Evolutionary conservation across 23 tunicate species (phyloP).

Genomic region (Clavelina lepadiformis): DNA sequence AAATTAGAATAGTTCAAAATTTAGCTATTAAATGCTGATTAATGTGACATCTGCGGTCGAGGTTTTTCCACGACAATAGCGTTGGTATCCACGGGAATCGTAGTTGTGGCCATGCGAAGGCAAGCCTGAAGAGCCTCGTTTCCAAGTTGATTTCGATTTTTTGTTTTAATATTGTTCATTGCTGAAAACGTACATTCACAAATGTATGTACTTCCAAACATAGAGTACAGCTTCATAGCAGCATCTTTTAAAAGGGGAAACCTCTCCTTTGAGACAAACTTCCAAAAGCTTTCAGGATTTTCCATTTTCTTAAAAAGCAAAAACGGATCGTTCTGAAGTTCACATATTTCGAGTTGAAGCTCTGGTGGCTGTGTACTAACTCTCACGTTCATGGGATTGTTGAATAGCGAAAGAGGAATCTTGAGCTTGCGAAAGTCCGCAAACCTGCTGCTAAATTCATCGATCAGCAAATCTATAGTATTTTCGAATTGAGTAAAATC

Average conservation of each 20-base stretch:
- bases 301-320: background rate
- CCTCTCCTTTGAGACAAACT: conserved; percentile 23
- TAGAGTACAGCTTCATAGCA: conserved; percentile 18
- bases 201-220: conserved; percentile 19
- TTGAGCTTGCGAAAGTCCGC: conserved; percentile 6
- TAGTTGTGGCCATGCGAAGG: conserved; percentile 17
- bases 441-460: background rate
- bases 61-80: conserved; percentile 9
- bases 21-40: no score
- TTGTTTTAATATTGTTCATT: conserved; percentile 14
- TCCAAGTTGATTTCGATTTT: no score
- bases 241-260: conserved; percentile 9
- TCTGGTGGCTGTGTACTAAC: conserved; percentile 15
- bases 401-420: conserved; percentile 7
- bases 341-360: conserved; percentile 19
- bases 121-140: conserved; percentile 8
- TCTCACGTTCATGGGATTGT: conserved; percentile 17
- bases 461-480: background rate
- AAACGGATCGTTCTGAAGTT: conserved; percentile 9
- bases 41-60: conserved; percentile 23
- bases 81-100: no score
- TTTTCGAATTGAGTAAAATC: conserved; percentile 9
- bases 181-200: conserved; percentile 27
- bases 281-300: conserved; percentile 20
- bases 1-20: no score